Evolutionary conservation across 2,797 vertebrate genomes (phyloP).

Genomic region (Sandelia bainsii): DNA sequence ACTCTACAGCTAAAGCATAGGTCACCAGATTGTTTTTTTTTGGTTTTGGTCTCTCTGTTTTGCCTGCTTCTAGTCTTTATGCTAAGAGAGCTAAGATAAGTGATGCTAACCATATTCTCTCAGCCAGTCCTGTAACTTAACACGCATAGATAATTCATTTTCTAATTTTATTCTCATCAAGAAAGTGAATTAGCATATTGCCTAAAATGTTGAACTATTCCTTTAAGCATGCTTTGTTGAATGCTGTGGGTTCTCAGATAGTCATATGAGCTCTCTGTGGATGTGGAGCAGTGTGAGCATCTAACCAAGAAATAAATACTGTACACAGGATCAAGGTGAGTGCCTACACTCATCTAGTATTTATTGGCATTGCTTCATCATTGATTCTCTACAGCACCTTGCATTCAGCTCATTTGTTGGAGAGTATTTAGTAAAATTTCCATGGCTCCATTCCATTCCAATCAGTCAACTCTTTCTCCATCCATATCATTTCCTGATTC

Average conservation of each 20-base stretch:
- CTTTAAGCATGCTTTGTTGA: too few species aligned
- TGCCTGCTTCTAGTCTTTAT: not conserved
- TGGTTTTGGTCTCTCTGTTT: too few species aligned
- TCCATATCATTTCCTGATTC: conserved; percentile 19
- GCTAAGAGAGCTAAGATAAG: not conserved
- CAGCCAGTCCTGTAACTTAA: not conserved
- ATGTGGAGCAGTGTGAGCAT: not conserved
- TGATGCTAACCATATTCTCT: not conserved
- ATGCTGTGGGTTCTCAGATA: too few species aligned
- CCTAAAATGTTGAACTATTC: not conserved
- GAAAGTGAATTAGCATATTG: not conserved
- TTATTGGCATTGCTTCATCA: conserved; percentile 17
- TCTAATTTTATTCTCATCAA: not conserved
- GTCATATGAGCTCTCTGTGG: not conserved
- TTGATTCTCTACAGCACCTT: conserved; percentile 12
- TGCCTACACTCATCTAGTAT: conserved; percentile 19
- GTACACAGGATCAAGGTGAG: conserved; percentile 22
- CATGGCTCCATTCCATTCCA: conserved; percentile 22
- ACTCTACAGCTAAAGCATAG: too few species aligned
- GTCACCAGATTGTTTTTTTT: too few species aligned
- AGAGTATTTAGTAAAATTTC: conserved; percentile 28
- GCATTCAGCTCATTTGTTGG: not conserved
- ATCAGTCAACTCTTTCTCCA: conserved; percentile 1
- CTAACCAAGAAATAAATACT: conserved; percentile 16
- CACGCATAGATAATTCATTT: not conserved